phyloP scores from a whole-genome alignment of 2,797 vertebrate species.

The Notamacropus eugenii region DNA sequence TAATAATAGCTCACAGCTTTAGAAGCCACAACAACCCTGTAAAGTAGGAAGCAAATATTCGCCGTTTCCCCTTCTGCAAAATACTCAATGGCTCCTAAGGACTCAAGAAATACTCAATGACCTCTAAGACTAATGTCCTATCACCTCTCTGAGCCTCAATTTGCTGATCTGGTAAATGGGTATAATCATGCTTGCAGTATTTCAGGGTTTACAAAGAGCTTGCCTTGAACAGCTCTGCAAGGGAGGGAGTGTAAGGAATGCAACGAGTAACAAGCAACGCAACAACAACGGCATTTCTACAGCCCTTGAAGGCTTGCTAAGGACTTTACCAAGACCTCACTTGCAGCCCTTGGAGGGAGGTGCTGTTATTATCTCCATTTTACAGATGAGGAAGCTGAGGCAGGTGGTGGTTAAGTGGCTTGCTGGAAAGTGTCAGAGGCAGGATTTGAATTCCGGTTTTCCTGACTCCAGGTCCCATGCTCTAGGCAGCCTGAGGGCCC shows the following conservation, averaged over 20 bases:
- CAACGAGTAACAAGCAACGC: neutral
- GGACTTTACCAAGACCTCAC: neutral
- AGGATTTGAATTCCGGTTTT: neutral
- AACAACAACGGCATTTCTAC: neutral
- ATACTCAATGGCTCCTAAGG: neutral
- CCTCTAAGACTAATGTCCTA: neutral
- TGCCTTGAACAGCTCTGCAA: neutral
- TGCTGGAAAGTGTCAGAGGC: neutral
- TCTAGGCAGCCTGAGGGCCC: too few species aligned
- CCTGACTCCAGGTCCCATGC: neutral
- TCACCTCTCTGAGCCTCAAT: neutral
- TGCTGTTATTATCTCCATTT: neutral
- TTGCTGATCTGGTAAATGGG: neutral
- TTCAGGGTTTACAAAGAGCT: neutral
- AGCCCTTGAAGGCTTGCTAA: neutral
- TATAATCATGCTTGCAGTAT: neutral
- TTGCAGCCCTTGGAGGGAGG: neutral
- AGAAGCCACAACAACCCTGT: neutral
- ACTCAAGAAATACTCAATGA: neutral
- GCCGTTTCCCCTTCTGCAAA: conserved; percentile 12
- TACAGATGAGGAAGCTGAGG: neutral
- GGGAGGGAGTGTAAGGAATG: neutral
- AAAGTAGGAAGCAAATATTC: neutral
- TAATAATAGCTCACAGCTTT: neutral
- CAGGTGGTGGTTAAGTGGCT: neutral